Conservation (phyloP, 2,797 vertebrate species). For the Characodon lateralis region DNA sequence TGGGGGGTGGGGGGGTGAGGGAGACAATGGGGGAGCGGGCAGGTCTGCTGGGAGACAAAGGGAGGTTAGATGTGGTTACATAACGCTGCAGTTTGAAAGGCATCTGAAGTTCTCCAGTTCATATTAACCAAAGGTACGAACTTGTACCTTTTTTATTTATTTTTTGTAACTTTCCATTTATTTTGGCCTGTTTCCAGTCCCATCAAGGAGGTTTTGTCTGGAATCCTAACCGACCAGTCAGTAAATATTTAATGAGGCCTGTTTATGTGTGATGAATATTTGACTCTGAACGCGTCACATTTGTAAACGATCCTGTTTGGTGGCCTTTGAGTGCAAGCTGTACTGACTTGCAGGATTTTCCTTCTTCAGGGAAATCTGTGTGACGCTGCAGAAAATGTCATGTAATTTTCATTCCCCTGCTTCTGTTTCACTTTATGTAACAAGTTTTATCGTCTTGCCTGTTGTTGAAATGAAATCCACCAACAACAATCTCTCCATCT, state of each 20-base stretch:
- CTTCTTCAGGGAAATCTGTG: background rate
- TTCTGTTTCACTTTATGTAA: background rate
- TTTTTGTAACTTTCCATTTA: background rate
- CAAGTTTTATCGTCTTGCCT: slow-evolving; percentile 1
- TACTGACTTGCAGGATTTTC: slow-evolving; percentile 26
- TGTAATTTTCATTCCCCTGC: background rate
- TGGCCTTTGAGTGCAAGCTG: slow-evolving; percentile 32
- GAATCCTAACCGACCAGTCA: slow-evolving; percentile 28
- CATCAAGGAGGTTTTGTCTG: background rate
- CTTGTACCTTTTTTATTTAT: background rate
- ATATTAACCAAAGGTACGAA: background rate
- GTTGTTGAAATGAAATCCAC: slow-evolving; percentile 23
- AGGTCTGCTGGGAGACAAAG: slow-evolving; percentile 61
- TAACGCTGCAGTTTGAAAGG: slow-evolving; percentile 43
- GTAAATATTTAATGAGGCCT: slow-evolving; percentile 71
- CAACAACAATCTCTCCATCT: slow-evolving; percentile 13
- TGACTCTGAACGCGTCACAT: slow-evolving; percentile 43
- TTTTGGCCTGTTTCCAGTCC: slow-evolving; percentile 4
- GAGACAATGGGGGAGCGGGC: slow-evolving; percentile 58
- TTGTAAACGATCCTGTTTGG: slow-evolving; percentile 53
- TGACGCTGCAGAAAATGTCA: slow-evolving; percentile 1
- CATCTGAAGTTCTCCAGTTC: slow-evolving; percentile 20
- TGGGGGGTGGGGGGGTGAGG: slow-evolving; percentile 57
- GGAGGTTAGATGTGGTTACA: slow-evolving; percentile 55
- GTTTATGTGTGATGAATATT: slow-evolving; percentile 52